Evolutionary conservation across 1,140 invertebrate genomes (phyloP).

Genomic region (Oedothorax gibbosus): DNA sequence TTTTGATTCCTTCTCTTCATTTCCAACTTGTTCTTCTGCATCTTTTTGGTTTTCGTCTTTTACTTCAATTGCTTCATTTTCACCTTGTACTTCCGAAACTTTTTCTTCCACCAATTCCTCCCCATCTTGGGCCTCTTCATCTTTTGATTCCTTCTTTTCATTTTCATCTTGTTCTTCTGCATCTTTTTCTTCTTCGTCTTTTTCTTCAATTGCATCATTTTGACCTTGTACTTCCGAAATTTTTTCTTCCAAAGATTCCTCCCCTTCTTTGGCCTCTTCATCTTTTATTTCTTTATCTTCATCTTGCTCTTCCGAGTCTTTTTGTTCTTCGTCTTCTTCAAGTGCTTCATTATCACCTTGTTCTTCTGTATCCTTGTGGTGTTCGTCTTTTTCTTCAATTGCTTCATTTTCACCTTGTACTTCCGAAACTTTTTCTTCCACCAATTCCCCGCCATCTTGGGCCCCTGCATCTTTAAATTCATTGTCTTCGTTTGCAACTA

Average conservation of each 20-base stretch:
- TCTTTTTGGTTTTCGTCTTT: not conserved
- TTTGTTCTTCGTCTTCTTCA: not conserved
- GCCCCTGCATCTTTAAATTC: not conserved
- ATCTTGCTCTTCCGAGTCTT: not conserved
- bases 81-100: not conserved
- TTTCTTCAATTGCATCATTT: not conserved
- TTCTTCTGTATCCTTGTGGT: slow-evolving; percentile 25
- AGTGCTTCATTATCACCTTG: not conserved
- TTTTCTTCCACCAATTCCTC: not conserved
- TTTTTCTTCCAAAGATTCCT: not conserved
- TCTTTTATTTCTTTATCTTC: not conserved
- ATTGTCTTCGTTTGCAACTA: not conserved
- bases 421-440: not conserved
- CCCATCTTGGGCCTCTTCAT: not conserved
- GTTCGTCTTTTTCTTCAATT: slow-evolving; percentile 65
- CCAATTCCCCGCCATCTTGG: not conserved
- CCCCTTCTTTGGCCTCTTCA: not conserved
- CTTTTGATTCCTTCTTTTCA: not conserved
- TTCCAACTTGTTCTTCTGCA: not conserved
- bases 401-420: slow-evolving; percentile 62
- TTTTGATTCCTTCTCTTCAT: too few species aligned
- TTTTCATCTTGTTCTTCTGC: not conserved
- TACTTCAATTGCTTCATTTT: not conserved
- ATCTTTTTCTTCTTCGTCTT: not conserved
- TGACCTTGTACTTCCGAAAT: not conserved